A percentile compares a stretch with the other conserved stretches of the same genome.
Conservation (phyloP, 2,797 vertebrate genomes). For the Okamejei kenojei region DNA sequence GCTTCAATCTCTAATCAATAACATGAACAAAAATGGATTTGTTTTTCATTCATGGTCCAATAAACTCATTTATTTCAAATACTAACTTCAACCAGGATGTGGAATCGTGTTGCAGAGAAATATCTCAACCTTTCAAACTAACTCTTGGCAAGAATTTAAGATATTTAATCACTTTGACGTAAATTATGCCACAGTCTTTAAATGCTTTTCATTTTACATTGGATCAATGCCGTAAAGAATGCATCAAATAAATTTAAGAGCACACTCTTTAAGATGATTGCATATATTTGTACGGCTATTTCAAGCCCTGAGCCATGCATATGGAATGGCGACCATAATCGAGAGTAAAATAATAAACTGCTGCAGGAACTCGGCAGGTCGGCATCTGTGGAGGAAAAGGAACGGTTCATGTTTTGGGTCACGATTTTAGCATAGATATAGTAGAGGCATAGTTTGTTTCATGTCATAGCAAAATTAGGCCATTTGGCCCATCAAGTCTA, state of each 20-base stretch:
- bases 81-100: neutral
- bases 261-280: neutral
- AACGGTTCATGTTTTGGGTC: too few species aligned
- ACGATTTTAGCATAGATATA: too few species aligned
- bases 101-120: neutral
- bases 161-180: neutral
- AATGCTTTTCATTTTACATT: neutral
- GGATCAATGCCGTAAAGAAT: neutral
- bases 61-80: neutral
- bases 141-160: neutral
- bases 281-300: neutral
- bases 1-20: neutral
- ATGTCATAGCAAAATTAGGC: too few species aligned
- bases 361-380: too few species aligned
- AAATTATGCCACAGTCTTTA: neutral
- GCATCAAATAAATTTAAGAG: neutral
- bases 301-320: neutral
- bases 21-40: neutral
- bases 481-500: too few species aligned
- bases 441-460: too few species aligned
- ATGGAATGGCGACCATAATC: neutral
- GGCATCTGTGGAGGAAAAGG: too few species aligned
- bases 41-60: neutral
- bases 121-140: neutral
- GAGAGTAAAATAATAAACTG: too few species aligned